A percentile compares a stretch with the other conserved stretches of the same genome.
phyloP scores from a whole-genome alignment of 1,140 invertebrate genomes.

The Aporrectodea caliginosa region DNA sequence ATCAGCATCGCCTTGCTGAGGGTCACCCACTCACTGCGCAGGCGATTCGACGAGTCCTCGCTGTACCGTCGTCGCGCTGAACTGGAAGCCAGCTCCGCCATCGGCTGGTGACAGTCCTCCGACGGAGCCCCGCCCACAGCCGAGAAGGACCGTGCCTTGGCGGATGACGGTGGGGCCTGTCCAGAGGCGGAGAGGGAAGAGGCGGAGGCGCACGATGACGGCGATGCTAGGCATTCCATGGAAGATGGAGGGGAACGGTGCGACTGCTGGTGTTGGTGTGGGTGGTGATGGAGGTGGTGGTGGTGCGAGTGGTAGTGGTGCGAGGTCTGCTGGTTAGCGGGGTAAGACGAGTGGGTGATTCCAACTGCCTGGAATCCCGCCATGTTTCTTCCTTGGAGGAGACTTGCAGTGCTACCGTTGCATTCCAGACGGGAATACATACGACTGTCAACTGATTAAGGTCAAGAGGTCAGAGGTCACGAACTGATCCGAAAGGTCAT shows the following conservation, averaged over 20 bases:
- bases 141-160: neutral
- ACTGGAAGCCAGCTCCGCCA: neutral
- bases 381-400: neutral
- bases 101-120: neutral
- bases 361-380: constrained; percentile 6
- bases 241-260: neutral
- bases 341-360: neutral
- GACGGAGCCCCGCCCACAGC: neutral
- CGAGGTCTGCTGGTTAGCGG: constrained; percentile 1
- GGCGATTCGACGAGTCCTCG: neutral
- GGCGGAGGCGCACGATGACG: neutral
- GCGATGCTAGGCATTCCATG: neutral
- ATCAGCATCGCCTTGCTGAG: constrained; percentile 13
- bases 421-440: no score
- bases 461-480: no score
- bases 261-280: neutral
- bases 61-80: neutral
- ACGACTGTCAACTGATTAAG: no score
- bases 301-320: neutral
- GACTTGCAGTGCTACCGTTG: neutral
- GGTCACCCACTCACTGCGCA: constrained; percentile 14
- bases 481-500: no score
- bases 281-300: neutral
- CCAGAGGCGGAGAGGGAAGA: neutral
- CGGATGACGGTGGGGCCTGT: neutral